Conservation (phyloP, 2,797 vertebrate genomes). For the Rhinatrema bivittatum region DNA sequence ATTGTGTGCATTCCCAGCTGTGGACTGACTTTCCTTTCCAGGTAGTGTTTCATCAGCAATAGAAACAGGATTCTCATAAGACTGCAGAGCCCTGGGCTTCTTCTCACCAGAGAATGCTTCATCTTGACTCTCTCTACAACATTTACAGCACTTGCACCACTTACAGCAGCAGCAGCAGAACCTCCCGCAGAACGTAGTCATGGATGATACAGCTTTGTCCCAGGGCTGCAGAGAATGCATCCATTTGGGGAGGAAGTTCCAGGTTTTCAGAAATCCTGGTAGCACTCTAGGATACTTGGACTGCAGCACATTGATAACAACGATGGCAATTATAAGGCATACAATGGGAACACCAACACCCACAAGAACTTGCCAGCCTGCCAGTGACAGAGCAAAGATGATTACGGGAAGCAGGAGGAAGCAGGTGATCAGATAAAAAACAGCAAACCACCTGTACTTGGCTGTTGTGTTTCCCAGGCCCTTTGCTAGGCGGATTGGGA, state of each 20-base stretch:
- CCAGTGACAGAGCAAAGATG: constrained; percentile 79
- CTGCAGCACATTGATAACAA: constrained; percentile 76
- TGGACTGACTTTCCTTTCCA: background rate
- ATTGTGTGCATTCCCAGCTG: background rate
- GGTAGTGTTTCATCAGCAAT: constrained; percentile 30
- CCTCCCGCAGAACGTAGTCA: constrained; percentile 44
- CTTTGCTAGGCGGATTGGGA: constrained; percentile 81
- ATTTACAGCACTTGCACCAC: constrained; percentile 67
- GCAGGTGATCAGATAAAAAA: constrained; percentile 70
- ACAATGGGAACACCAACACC: constrained; percentile 71
- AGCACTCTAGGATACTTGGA: constrained; percentile 49
- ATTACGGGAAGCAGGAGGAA: constrained; percentile 72
- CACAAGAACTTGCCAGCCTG: constrained; percentile 79
- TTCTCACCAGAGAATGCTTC: constrained; percentile 28
- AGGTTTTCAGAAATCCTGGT: constrained; percentile 65
- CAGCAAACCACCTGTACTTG: constrained; percentile 84
- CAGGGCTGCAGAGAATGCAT: constrained; percentile 81
- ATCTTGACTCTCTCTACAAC: constrained; percentile 43
- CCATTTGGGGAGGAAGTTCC: constrained; percentile 81
- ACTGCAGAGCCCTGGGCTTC: constrained; percentile 33
- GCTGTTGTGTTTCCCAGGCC: constrained; percentile 73
- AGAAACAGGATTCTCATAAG: constrained; percentile 39
- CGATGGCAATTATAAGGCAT: constrained; percentile 36
- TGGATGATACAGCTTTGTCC: constrained; percentile 58
- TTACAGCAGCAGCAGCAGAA: constrained; percentile 81